Evolutionary conservation across 2,888 invertebrate species (phyloP), one percentile per base, ranked within the genome.

Genomic region (Amblyteles armatorius): DNA sequence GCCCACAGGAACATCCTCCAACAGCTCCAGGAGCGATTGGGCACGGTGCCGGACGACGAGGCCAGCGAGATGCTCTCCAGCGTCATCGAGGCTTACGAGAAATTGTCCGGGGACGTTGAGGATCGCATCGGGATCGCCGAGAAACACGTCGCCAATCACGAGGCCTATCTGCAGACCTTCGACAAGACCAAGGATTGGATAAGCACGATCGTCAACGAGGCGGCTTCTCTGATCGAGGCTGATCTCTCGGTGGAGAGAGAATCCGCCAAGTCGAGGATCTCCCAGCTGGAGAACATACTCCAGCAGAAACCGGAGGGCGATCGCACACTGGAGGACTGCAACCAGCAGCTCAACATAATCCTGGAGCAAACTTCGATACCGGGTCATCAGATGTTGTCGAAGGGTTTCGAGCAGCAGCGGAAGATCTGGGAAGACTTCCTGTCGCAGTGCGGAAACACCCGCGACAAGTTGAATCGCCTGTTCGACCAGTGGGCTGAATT

Each of bases 131-230:
- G 94, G 19, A 94, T 95, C 4, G 95, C 96, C 40, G 97, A 97
- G 91, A 96, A 96, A 83, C 96, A 97, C 89, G 97, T 98, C 0
- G 92, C 95, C 0, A 97, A 97, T 91, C 98, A 98, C 92, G 98
- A 98, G 93, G 96, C 96, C 69, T 98, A 97, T 90, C 95, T 97
- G 44, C 97, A 97, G 92, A 96, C 96, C 74, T 95, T 97, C 88
- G 98, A 98, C 93, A 97, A 97, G 90, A 96, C 97, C 60, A 96
- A 97, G 67, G 98, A 98, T 92, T 97, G 97, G 95, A 94, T 98
- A 9, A 97, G 96, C 88, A 96, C 97, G 50, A 95, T 98, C 13
- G 96, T 97, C 79, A 96, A 97, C 52, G 97, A 98, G 94, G 96
- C 97, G 29, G 96, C 96, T 52, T 85, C 92, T 0, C 95, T 98